phyloP scores from a whole-genome alignment of 2,888 invertebrate genomes.

The Hylaea fasciaria region DNA sequence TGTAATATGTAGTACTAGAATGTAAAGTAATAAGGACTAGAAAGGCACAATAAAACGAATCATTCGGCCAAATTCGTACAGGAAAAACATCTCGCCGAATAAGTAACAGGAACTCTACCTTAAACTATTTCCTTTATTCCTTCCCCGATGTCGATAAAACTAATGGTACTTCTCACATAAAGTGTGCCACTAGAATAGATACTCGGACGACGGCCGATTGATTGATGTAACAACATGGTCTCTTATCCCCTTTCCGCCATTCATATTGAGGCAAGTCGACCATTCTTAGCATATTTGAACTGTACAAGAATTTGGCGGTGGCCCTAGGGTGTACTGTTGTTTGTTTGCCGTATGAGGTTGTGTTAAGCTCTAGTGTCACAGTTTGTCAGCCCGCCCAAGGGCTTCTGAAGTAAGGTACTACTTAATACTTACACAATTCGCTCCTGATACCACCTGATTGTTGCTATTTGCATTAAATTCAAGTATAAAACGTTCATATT shows the following conservation, averaged over 20 bases:
- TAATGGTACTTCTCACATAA: conserved; percentile 31
- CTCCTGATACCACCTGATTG: too few relatives aligned
- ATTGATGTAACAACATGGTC: conserved; percentile 25
- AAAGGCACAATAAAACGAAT: neutral
- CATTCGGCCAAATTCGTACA: conserved; percentile 17
- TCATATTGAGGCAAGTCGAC: conserved; percentile 15
- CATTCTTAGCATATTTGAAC: conserved; percentile 4
- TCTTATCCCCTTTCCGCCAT: conserved; percentile 13
- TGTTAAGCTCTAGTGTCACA: too few relatives aligned
- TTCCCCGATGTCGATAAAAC: conserved; percentile 29
- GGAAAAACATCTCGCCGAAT: conserved; percentile 27
- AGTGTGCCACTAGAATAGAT: conserved; percentile 27
- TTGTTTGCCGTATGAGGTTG: too few relatives aligned
- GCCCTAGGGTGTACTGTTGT: too few relatives aligned
- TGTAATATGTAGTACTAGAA: too few relatives aligned
- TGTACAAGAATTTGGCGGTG: too few relatives aligned
- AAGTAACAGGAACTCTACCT: conserved; percentile 23
- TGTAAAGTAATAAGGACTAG: too few relatives aligned
- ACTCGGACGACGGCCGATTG: conserved; percentile 15
- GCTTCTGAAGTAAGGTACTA: too few relatives aligned
- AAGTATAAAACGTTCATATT: too few relatives aligned
- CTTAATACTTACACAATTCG: too few relatives aligned
- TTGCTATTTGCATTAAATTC: too few relatives aligned
- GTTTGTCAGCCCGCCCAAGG: too few relatives aligned
- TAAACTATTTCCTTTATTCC: conserved; percentile 32